Evolutionary conservation across 2,888 invertebrate species (phyloP), one percentile per base, ranked within the genome.

Genomic region (Drosophila picticornis): DNA sequence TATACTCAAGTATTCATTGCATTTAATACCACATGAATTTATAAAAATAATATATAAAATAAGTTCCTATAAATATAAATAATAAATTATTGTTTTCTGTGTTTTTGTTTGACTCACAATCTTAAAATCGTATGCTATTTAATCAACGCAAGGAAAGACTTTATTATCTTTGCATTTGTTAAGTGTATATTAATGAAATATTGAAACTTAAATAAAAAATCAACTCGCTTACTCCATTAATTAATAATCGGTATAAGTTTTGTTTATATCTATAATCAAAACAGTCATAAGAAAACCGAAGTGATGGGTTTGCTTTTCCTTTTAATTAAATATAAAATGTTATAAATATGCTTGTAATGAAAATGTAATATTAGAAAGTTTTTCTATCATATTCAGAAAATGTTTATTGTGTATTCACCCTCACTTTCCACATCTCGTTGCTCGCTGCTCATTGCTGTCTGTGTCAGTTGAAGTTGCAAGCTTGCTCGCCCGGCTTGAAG

Each of bases 401-500:
- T 43, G 22, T 40, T 57, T 31, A 11, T 16, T 22, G 43, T 57
- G 57, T 57, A 57, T 9, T 9, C 29, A 25, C n/a, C 34, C 11
- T 19, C 4, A 29, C 22, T 59, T 31, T 22, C 27, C n/a, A n/a
- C 56, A 60, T 25, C 46, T 16, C 46, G 7, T 46, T 22, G 46
- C 53, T 22, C 59, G 34, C 53, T 53, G 55, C 36, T 55, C 36
- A 6, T 16, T 55, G 40, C 43, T 57, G 57, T 31, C 22, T 57
- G 29, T 57, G 65, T 60, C 70, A 66, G 58, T 53, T 50, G 56
- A 61, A 48, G 78, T 56, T 67, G 67, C 65, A 58, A 74, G 67
- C 57, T 65, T 32, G 64, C 57, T 52, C 31, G 72, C 67, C 50
- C 70, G 66, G 62, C 57, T 77, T 66, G 56, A 61, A 83, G 75